A percentile compares a stretch with the other conserved stretches of the same genome.
These are phyloP conservation scores for Brachyistius frenatus DNA, from an alignment of 2,113 vertebrate genomes.

Conservation along the genomic window DNA sequence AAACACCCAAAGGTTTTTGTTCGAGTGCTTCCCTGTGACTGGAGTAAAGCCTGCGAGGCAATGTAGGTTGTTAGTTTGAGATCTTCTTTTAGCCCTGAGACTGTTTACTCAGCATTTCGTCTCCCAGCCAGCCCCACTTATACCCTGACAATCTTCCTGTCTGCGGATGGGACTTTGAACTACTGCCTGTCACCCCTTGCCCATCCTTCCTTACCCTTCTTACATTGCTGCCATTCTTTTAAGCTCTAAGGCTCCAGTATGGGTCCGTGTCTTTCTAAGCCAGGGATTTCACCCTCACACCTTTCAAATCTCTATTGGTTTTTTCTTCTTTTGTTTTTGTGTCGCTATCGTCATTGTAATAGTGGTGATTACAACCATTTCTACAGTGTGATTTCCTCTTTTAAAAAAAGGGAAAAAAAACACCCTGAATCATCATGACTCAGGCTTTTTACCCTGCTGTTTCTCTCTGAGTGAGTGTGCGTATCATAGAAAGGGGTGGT, in stretches of 20 bases:
- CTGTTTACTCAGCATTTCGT: constrained; percentile 54
- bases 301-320: constrained; percentile 12
- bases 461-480: constrained; percentile 12
- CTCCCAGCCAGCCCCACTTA: neutral
- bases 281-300: constrained; percentile 5
- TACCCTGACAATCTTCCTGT: neutral
- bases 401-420: constrained; percentile 13
- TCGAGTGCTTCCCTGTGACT: neutral
- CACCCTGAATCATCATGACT: constrained; percentile 72
- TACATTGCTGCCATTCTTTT: neutral
- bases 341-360: constrained; percentile 34
- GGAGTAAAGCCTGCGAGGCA: constrained; percentile 15
- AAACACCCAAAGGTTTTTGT: constrained; percentile 4
- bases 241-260: neutral
- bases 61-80: constrained; percentile 27
- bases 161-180: constrained; percentile 18
- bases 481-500: constrained; percentile 9
- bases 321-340: constrained; percentile 9
- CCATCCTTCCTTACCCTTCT: neutral
- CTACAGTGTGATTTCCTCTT: constrained; percentile 43
- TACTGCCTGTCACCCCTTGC: neutral
- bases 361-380: constrained; percentile 25
- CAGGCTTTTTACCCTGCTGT: constrained; percentile 62
- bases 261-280: constrained; percentile 8
- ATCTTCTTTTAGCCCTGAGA: constrained; percentile 39